Evolutionary conservation across 2,113 vertebrate genomes (phyloP), one percentile per base, ranked within the genome.

Genomic region (Orycteropus afer): DNA sequence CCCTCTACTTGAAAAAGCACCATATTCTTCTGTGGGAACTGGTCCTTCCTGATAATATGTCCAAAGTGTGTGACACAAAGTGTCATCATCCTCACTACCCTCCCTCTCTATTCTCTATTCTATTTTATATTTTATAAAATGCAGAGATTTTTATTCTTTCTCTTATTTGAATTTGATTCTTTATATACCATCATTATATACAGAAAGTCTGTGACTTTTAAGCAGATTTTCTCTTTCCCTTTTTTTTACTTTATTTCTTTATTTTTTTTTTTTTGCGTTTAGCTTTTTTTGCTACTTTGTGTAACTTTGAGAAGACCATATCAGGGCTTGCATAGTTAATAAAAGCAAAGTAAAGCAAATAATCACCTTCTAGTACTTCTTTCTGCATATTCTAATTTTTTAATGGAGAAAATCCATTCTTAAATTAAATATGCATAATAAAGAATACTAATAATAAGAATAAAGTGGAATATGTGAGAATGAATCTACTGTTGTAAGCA

Each of bases 401-500:
- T 98, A 99, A 99, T 98, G 98, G 98, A 98, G 97, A 98, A 98
- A 98, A 98, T 98, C 98, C 98, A 98, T 98, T 98, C 98, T 98
- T 98, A 99, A 98, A 98, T 99, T 99, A 99, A 99, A 98, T 98
- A 97, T 98, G 98, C 98, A 98, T 99, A 99, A 98, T 98, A 98
- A 98, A 97, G 97, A 98, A 98, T 98, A 97, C 97, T 98, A 98
- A 98, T 98, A 98, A 98, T 98, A 99, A 99, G 98, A 98, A 98
- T 98, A 98, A 98, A 98, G 98, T 98, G 98, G 98, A 95, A 93
- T 98, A 96, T 96, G 97, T 97, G 98, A 98, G 98, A 98, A 98
- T 94, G 96, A 98, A 97, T 97, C 96, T 81, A 97, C 96, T 97
- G 97, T 96, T 98, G 97, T 98, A 97, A 98, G 98, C 97, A 98